Base-by-base conservation (phyloP, 2,888 invertebrate genomes). In the Geophilus truncorum region DNA sequence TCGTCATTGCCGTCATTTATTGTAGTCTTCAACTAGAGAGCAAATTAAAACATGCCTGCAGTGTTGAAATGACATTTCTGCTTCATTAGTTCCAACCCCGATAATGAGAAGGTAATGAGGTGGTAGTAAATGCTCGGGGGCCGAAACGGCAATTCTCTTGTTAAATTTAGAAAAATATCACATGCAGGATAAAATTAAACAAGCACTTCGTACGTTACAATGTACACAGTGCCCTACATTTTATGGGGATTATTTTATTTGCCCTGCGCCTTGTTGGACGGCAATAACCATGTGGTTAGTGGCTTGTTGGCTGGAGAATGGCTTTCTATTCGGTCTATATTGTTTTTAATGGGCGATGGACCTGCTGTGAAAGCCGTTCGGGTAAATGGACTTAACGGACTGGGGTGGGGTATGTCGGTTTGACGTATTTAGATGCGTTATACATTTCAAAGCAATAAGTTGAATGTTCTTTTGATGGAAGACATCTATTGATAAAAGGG, bases 31-130 rank as follows among this genome's bases (percentile, higher is more conserved):
- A 57, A n/a, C 10, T 57, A 18, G 21, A 57, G 57, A 4, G 57
- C 57, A 57, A 57, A 57, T 57, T 57, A 57, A 57, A 57, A 57
- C 18, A 57, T 57, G 57, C 57, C 57, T 57, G 57, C 57, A 57
- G 57, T 57, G 57, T 57, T 57, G 57, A 23, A 57, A 57, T 57
- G 57, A 57, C 57, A 57, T 57, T 57, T 57, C 57, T 18, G 57
- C 57, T 57, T 57, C 57, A 57, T 57, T 57, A 57, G 57, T 57
- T 23, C 57, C 57, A 57, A 57, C 57, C 57, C n/a, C 57, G 57
- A 57, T 57, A 57, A 57, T 57, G 57, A 57, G 57, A 57, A 57
- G 57, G 57, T 57, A 57, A 57, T 57, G 57, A 57, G 57, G 57
- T 57, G 57, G 57, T 23, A 57, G 57, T 57, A 57, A 40, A 40